These are phyloP conservation scores for Cynodonichthys magdalenae DNA, from an alignment of 2,797 vertebrate genomes.

Conservation along the genomic window DNA sequence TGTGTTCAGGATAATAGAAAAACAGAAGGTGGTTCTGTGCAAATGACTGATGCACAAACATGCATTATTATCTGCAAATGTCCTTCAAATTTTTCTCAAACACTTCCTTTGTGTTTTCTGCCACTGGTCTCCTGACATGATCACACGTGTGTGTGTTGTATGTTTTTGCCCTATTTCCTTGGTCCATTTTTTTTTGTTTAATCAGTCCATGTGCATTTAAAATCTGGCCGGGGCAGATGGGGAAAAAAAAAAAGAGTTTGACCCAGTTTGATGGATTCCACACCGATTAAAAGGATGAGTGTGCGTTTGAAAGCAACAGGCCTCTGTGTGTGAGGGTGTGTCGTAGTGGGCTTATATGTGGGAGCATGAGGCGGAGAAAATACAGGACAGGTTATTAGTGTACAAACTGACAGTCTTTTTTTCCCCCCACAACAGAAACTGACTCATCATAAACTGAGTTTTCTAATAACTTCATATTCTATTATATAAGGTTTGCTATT, in stretches of 20 bases:
- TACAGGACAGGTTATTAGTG: neutral
- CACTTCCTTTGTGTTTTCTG: constrained; percentile 9
- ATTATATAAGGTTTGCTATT: too few relatives aligned
- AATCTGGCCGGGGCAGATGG: constrained; percentile 82
- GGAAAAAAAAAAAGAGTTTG: constrained; percentile 80
- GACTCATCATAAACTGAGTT: too few relatives aligned
- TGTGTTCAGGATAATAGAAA: constrained; percentile 7
- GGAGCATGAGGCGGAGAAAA: neutral
- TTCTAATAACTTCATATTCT: too few relatives aligned
- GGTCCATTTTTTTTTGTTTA: constrained; percentile 71
- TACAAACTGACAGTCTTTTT: neutral
- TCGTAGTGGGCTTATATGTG: constrained; percentile 1
- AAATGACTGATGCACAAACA: constrained; percentile 48
- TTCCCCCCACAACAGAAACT: too few relatives aligned
- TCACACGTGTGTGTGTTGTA: constrained; percentile 31
- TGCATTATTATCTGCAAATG: neutral
- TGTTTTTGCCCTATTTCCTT: constrained; percentile 79
- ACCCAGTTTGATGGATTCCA: constrained; percentile 87
- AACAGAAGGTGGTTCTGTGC: constrained; percentile 54
- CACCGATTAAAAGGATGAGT: constrained; percentile 83
- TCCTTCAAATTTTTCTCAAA: neutral
- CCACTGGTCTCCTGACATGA: constrained; percentile 33
- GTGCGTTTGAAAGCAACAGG: constrained; percentile 78
- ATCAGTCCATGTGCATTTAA: constrained; percentile 82
- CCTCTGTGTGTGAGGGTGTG: constrained; percentile 38